phyloP scores from a whole-genome alignment of 2,888 invertebrate species.

The Endomychus coccineus region DNA sequence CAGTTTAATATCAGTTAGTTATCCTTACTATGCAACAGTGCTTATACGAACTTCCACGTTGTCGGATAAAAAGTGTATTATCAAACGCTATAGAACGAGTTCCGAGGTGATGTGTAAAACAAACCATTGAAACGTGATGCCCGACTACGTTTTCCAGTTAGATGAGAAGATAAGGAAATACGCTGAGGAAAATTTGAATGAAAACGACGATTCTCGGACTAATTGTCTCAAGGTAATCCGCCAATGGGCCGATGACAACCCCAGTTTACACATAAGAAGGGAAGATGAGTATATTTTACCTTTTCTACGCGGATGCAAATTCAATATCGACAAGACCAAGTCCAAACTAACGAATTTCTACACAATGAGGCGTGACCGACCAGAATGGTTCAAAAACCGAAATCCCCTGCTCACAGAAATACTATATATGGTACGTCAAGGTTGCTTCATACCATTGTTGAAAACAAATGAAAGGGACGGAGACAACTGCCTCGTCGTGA shows the following conservation, averaged over 20 bases:
- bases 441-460: slow-evolving; percentile 51
- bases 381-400: slow-evolving; percentile 54
- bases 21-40: too few species aligned
- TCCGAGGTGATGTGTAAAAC: too few species aligned
- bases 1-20: too few species aligned
- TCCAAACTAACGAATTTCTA: slow-evolving; percentile 50
- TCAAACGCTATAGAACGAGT: too few species aligned
- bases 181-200: slow-evolving; percentile 31
- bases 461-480: slow-evolving; percentile 32
- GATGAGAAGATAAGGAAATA: slow-evolving; percentile 27
- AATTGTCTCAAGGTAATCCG: slow-evolving; percentile 34
- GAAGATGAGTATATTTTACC: slow-evolving; percentile 47
- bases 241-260: slow-evolving; percentile 43
- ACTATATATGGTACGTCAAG: slow-evolving; percentile 47
- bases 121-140: too few species aligned
- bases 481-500: slow-evolving; percentile 50
- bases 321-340: slow-evolving; percentile 49
- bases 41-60: too few species aligned
- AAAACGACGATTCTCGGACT: slow-evolving; percentile 32
- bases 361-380: slow-evolving; percentile 45
- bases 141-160: slow-evolving; percentile 23
- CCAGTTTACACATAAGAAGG: slow-evolving; percentile 40
- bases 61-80: too few species aligned
- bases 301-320: slow-evolving; percentile 54
- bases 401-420: slow-evolving; percentile 51